Evolutionary conservation across 30 jellyfish, hydroid and myxozoan genomes (phyloP).

Genomic region (Catostylus mosaicus): DNA sequence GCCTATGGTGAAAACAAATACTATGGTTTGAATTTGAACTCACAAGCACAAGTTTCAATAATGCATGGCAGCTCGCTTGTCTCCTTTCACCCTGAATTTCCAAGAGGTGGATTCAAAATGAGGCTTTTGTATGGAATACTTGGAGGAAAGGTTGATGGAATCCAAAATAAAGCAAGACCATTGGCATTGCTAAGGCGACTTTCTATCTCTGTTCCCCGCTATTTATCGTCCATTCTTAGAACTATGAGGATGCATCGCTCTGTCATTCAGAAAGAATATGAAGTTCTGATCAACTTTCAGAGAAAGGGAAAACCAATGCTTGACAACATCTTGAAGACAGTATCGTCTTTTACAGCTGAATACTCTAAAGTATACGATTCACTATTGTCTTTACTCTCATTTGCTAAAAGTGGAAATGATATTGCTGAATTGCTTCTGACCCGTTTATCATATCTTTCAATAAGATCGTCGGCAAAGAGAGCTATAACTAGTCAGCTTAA

Average conservation of each 20-base stretch:
- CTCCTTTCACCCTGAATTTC: slow-evolving; percentile 28
- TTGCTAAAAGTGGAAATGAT: slow-evolving; percentile 15
- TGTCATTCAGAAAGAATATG: slow-evolving; percentile 25
- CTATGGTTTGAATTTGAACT: slow-evolving; percentile 23
- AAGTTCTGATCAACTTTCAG: neutral
- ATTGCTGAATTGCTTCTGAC: slow-evolving; percentile 23
- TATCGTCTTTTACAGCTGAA: neutral
- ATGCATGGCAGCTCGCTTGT: slow-evolving; percentile 1
- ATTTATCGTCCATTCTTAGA: neutral
- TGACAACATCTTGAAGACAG: neutral
- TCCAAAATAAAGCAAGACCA: slow-evolving; percentile 10
- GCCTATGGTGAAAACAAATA: neutral
- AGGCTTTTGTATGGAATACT: slow-evolving; percentile 9
- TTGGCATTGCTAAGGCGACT: slow-evolving; percentile 28
- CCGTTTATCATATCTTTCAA: slow-evolving; percentile 21
- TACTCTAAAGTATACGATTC: neutral
- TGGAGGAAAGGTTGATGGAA: slow-evolving; percentile 46
- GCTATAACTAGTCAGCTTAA: slow-evolving; percentile 13
- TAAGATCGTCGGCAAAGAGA: neutral
- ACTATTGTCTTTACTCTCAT: neutral
- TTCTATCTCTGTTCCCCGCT: slow-evolving; percentile 11
- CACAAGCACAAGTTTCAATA: neutral
- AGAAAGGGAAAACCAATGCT: neutral
- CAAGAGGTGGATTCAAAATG: neutral
- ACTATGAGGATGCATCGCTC: neutral